Evolutionary conservation across 2,888 invertebrate genomes (phyloP).

Genomic region (Hipparchia sbordonii): DNA sequence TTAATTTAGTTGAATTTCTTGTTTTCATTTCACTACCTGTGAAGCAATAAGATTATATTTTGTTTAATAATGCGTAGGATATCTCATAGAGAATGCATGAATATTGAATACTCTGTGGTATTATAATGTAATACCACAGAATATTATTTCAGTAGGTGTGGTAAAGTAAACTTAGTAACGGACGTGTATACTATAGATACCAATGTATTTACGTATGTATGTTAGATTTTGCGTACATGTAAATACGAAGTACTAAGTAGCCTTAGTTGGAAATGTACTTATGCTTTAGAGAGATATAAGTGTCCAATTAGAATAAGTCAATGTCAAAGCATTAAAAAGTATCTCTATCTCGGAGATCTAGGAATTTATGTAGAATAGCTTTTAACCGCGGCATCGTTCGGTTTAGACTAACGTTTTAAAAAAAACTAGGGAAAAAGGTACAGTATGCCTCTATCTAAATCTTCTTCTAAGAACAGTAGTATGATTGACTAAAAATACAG

Average conservation of each 20-base stretch:
- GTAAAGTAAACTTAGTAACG: background rate
- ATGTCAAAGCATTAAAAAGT: background rate
- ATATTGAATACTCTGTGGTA: background rate
- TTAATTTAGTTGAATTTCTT: slow-evolving; percentile 29
- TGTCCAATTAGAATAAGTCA: background rate
- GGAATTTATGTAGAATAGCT: background rate
- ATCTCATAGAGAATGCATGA: slow-evolving; percentile 7
- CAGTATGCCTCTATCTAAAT: too few species aligned
- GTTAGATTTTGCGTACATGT: background rate
- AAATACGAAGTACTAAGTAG: background rate
- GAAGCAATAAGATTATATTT: slow-evolving; percentile 22
- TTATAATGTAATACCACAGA: background rate
- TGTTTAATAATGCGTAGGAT: slow-evolving; percentile 5
- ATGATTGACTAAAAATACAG: too few species aligned
- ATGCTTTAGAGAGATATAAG: background rate
- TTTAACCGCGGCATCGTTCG: too few species aligned
- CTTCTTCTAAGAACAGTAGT: too few species aligned
- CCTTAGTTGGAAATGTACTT: background rate
- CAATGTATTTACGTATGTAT: background rate
- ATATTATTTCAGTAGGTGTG: background rate
- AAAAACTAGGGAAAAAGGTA: too few species aligned
- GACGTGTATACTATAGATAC: background rate
- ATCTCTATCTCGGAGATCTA: background rate
- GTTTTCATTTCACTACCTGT: slow-evolving; percentile 24
- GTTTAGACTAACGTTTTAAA: too few species aligned